Evolutionary conservation across 2,113 vertebrate genomes (phyloP), one percentile per base, ranked within the genome.

Genomic region (Origma solitaria): DNA sequence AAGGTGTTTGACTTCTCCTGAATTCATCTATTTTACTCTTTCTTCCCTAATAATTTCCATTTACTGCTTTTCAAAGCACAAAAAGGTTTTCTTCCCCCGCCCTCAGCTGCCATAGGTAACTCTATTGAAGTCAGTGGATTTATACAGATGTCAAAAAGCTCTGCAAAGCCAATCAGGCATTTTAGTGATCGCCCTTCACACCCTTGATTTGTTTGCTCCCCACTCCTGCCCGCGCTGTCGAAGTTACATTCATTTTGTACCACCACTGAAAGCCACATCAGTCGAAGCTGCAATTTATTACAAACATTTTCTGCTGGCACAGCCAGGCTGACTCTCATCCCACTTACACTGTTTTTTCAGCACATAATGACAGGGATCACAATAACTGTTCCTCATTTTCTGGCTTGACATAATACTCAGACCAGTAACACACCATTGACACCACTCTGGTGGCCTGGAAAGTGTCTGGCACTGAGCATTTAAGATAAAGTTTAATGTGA

Each of bases 231-330:
- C 0, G 0, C 27, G 49, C 40, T 75, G 86, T 42, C 9, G 38
- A 37, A 84, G 69, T 50, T 84, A 15, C 53, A 69, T 87, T 79
- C 86, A 76, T 92, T 95, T 82, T 61, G 61, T 50, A 7, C 73
- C 61, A 49, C 45, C 81, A 20, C 51, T 65, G 65, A 81, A 78
- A 92, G 40, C 86, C 65, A 49, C 86, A 71, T 7, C 73, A 79
- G 77, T 49, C 0, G 5, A 79, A 92, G 77, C 40, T 94, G 78
- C 16, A 19, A 47, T 82, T 89, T 84, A 95, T 96, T 71, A 10
- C 80, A 75, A 84, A 86, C 84, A 79, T 95, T 96, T 92, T 66
- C 33, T 64, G 49, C 91, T 81, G 85, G 69, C 69, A 31, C 53
- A 31, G 47, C 44, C 51, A 42, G 70, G 20, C 69, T 72, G 77